These are phyloP conservation scores for Hirtodrosophila alboralis DNA, from an alignment of 2,888 invertebrate species.

Conservation along the genomic window DNA sequence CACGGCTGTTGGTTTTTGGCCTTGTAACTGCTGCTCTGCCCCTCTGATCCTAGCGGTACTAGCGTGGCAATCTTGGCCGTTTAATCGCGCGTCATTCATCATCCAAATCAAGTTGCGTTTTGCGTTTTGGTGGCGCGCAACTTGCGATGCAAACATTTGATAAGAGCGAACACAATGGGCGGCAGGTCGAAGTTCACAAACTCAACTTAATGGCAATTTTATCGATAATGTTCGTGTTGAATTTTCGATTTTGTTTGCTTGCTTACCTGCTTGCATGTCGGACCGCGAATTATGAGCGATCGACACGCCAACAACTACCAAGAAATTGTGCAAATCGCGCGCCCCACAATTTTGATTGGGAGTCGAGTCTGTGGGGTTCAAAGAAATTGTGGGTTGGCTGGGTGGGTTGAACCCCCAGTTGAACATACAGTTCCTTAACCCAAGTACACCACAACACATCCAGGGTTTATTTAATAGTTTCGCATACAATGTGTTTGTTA, in stretches of 20 bases:
- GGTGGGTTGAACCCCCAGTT: slow-evolving; percentile 15
- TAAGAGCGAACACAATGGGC: slow-evolving; percentile 62
- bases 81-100: slow-evolving; percentile 76
- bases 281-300: slow-evolving; percentile 74
- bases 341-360: too few species aligned
- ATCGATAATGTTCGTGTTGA: slow-evolving; percentile 82
- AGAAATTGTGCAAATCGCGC: slow-evolving; percentile 69
- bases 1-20: too few species aligned
- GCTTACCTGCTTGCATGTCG: slow-evolving; percentile 77
- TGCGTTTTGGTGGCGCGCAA: slow-evolving; percentile 50
- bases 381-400: slow-evolving; percentile 4
- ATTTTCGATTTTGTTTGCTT: slow-evolving; percentile 79
- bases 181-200: slow-evolving; percentile 42
- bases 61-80: slow-evolving; percentile 63
- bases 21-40: too few species aligned
- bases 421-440: slow-evolving; percentile 32
- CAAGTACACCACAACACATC: neutral
- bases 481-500: slow-evolving; percentile 77
- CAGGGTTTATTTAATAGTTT: slow-evolving; percentile 70
- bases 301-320: slow-evolving; percentile 75
- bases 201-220: slow-evolving; percentile 80
- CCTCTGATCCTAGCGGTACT: slow-evolving; percentile 2
- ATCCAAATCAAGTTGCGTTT: slow-evolving; percentile 79
- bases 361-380: too few species aligned
- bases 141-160: slow-evolving; percentile 77